Conservation (phyloP, 2,113 vertebrate genomes). For the Catharus bicknelli region DNA sequence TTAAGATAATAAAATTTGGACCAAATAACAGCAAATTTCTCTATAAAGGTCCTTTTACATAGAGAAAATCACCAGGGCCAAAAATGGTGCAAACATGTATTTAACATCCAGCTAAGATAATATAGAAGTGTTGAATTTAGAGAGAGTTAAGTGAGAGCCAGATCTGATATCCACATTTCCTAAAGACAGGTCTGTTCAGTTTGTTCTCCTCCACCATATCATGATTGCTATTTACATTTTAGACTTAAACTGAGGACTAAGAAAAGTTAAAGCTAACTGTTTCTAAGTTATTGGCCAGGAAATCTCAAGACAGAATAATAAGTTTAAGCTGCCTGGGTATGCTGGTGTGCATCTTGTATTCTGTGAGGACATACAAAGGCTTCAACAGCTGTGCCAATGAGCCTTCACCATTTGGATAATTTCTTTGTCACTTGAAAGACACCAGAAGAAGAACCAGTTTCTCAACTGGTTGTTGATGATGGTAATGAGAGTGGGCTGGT, state of each 20-base stretch:
- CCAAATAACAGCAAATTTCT: background rate
- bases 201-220: background rate
- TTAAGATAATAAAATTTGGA: background rate
- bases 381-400: background rate
- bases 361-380: background rate
- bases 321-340: background rate
- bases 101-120: background rate
- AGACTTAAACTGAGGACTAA: background rate
- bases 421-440: background rate
- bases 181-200: background rate
- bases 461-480: background rate
- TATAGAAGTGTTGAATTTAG: background rate
- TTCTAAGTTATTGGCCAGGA: background rate
- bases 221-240: background rate
- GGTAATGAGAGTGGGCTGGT: background rate
- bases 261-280: background rate
- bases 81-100: fast-evolving
- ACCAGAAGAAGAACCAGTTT: background rate
- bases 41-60: background rate
- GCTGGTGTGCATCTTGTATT: background rate
- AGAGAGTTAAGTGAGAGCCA: background rate
- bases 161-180: background rate
- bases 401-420: background rate
- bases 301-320: background rate
- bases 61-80: background rate